These are phyloP conservation scores for Monarcha castaneiventris DNA, from an alignment of 2,113 vertebrate genomes.

Conservation along the genomic window DNA sequence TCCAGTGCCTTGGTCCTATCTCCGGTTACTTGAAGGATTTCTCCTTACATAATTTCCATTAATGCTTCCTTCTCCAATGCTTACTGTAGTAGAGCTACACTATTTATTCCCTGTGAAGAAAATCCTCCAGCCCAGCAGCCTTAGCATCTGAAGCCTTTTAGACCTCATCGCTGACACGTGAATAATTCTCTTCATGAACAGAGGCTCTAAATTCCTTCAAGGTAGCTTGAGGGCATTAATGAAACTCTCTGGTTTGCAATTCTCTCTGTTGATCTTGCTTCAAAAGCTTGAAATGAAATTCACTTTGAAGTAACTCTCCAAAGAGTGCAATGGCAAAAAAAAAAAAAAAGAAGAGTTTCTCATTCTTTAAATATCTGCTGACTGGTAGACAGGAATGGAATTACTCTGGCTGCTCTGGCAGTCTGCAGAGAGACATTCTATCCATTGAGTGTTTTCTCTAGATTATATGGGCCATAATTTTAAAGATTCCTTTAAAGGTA, in stretches of 20 bases:
- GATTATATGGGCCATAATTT: neutral
- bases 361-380: slow-evolving; percentile 21
- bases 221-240: slow-evolving; percentile 80
- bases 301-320: slow-evolving; percentile 67
- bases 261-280: slow-evolving; percentile 83
- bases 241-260: slow-evolving; percentile 88
- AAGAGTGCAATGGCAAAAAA: neutral
- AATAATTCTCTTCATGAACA: slow-evolving; percentile 38
- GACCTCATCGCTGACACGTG: neutral
- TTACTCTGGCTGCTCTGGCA: neutral
- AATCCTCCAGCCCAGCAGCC: neutral
- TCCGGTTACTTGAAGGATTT: neutral
- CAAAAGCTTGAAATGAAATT: slow-evolving; percentile 73
- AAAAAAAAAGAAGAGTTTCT: neutral
- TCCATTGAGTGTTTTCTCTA: neutral
- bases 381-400: neutral
- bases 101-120: neutral
- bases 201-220: slow-evolving; percentile 68
- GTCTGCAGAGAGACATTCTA: neutral
- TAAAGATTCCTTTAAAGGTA: neutral
- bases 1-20: neutral
- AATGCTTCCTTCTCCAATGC: neutral
- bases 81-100: neutral
- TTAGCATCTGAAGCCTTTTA: slow-evolving; percentile 7
- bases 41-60: slow-evolving; percentile 36